These are phyloP conservation scores for Eremophila alpestris DNA, from an alignment of 2,797 vertebrate species.

Conservation along the genomic window DNA sequence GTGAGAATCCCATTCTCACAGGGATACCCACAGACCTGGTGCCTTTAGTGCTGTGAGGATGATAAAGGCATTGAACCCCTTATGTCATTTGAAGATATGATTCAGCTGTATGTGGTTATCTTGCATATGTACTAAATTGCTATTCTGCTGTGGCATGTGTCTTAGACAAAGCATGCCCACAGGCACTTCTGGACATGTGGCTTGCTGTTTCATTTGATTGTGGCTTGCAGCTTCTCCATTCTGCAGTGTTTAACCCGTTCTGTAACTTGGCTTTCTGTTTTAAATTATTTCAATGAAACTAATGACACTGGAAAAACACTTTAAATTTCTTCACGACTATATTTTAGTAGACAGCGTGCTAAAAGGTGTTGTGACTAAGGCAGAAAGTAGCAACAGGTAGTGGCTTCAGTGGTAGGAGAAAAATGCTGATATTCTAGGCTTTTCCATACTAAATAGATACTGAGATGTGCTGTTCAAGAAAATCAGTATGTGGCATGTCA, in stretches of 20 bases:
- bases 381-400: background rate
- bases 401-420: background rate
- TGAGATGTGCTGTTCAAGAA: background rate
- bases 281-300: background rate
- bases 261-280: background rate
- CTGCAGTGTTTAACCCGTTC: background rate
- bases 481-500: background rate
- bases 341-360: background rate
- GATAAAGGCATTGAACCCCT: slow-evolving; percentile 9
- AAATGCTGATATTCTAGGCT: background rate
- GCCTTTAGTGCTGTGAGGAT: background rate
- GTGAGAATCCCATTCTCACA: background rate
- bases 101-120: slow-evolving; percentile 43
- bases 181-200: slow-evolving; percentile 34
- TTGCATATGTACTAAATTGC: slow-evolving; percentile 23
- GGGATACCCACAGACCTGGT: background rate
- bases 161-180: slow-evolving; percentile 13
- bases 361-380: background rate
- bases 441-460: background rate
- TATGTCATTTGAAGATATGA: background rate
- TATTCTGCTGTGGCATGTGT: background rate
- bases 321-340: background rate
- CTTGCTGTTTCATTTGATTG: slow-evolving; percentile 1
- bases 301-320: background rate
- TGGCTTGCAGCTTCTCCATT: slow-evolving; percentile 18